Evolutionary conservation across 2,888 invertebrate genomes (phyloP), one percentile per base, ranked within the genome.

Genomic region (Epirrhoe alternata): DNA sequence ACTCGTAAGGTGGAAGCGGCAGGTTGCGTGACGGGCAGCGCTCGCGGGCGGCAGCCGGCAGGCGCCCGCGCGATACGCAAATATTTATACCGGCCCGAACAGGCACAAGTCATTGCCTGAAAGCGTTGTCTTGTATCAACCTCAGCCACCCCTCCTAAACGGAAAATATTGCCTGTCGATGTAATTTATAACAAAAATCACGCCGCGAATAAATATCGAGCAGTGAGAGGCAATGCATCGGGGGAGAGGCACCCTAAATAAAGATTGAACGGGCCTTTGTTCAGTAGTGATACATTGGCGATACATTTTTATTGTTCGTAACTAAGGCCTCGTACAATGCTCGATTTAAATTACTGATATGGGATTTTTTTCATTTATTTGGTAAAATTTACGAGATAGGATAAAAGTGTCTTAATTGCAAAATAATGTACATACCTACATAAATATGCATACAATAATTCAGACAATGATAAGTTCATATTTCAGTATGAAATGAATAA

Each of bases 81-180:
- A 90, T 89, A 88, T 90, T 89, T 88, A 89, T 87, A 86, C 79
- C 83, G 74, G 76, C 80, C 77, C 73, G 68, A 12, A 12, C 71
- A 76, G 75, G 82, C 82, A 84, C 86, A 87, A 89, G 87, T 87
- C 87, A 89, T 87, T 82, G 84, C 81, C 84, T 90, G 86, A 90
- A 92, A 92, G 90, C 91, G 87, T 90, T 87, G 83, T 87, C 90
- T 90, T 90, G 91, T 92, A 84, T 73, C 73, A 51, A 61, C 68
- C 66, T 54, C 61, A 79, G 67, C 73, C 68, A 74, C 79, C 82
- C 82, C 79, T 77, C 84, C 75, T 82, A 80, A 85, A 84, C 73
- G 82, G 80, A 88, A 89, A 87, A 86, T 89, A 90, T 88, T 79
- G 81, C 83, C 86, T 83, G 85, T 84, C 88, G 79, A 86, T 87